Evolutionary conservation across 2,113 vertebrate genomes (phyloP), one percentile per base, ranked within the genome.

Genomic region (Pontoporia blainvillei): DNA sequence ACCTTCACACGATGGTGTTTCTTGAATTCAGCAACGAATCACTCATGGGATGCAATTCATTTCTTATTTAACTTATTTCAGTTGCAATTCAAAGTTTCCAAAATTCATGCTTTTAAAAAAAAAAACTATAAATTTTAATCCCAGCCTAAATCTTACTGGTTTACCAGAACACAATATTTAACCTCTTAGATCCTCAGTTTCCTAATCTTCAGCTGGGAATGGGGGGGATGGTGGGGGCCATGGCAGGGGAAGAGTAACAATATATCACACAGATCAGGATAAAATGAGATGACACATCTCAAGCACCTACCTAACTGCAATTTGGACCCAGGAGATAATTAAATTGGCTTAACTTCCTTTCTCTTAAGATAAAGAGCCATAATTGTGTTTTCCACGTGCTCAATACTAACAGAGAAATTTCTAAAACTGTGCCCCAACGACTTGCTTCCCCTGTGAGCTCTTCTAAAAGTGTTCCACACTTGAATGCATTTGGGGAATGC

Each of bases 31-130:
- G n/a, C 23, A 72, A 25, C n/a, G 25, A 14, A 15, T 86, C 1
- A 5, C 36, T 36, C 10, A 59, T 59, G 29, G 23, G 8, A 62
- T 57, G 6, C 15, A 91, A 69, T 91, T 9, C 3, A 54, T 69
- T 39, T 23, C 59, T 71, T 93, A 79, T 73, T 73, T 72, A 52
- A 69, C 7, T 91, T 67, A 54, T n/a, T 93, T 49, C 31, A n/a
- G 7, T 59, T 61, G 27, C 44, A 82, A 39, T 52, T 91, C 67
- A 64, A 44, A 13, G 41, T 95, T 94, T 90, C 69, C 17, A 78
- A 90, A 90, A 61, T 73, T 61, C 27, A 87, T 78, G 44, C 46
- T 76, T 76, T 88, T 59, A 27, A 81, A 82, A 82, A 34, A 82
- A 34, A 82, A 95, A 34, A 2, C 5, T 81, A 8, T 64, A 27